Evolutionary conservation across 2,888 invertebrate species (phyloP), one percentile per base, ranked within the genome.

Genomic region (Auanema freiburgensis): DNA sequence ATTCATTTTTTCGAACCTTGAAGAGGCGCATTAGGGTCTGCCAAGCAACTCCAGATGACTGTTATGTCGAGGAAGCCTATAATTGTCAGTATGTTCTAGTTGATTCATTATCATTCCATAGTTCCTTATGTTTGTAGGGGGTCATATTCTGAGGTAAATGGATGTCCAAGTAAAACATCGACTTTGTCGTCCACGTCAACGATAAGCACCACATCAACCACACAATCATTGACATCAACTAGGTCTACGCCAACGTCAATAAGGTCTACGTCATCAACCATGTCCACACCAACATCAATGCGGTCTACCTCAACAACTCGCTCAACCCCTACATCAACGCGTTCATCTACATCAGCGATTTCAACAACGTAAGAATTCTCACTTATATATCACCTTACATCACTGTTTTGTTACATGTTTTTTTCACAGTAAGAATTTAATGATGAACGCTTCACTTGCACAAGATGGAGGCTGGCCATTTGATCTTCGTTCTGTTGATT

Each of bases 31-130:
- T 54, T 16, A 41, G 60, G 18, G 54, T 44, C 12, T 60, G 60
- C 33, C 54, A 60, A 16, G 54, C 60, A 14, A 23, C 54, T 1
- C 60, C 60, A 2, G 33, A 25, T 23, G 60, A 55, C 10, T 60
- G 60, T 42, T 40, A 49, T n/a, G 16, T 16, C 2, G 33, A 24
- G 16, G 23, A 21, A n/a, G n/a, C 54, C 10, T 60, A 60, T 25
- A 46, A 42, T 25, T 60, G 60, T 24, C 60, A 53, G 60, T 60
- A 40, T 46, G 60, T 59, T 52, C n/a, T 46, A 3, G 16, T 21
- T 46, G 21, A 50, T 24, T 24, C 2, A 24, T 46, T 46, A 6
- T 46, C 6, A 46, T 21, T 46, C 21, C 21, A 18, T 10, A 10
- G 46, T 10, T 10, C 6, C 6, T 6, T 46, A 18, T 21, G 33